Evolutionary conservation across 2,113 vertebrate species (phyloP).

Genomic region (Chaetorhynchus papuensis): DNA sequence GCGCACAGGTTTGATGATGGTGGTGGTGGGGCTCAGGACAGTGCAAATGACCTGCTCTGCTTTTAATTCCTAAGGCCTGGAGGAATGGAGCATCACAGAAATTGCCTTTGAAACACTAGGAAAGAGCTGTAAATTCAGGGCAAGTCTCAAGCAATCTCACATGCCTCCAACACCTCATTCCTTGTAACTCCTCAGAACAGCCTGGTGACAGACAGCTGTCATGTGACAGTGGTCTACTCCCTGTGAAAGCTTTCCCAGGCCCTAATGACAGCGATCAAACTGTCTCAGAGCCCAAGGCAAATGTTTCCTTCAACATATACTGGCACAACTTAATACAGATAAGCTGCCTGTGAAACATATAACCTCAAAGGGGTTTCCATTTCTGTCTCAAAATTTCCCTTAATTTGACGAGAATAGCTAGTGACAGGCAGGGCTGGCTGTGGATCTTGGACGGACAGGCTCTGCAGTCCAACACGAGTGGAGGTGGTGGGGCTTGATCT

Average conservation of each 20-base stretch:
- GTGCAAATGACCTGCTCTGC: background rate
- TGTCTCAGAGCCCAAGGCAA: background rate
- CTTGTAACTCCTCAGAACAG: background rate
- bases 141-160: background rate
- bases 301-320: background rate
- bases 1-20: background rate
- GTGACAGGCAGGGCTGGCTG: background rate
- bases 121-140: background rate
- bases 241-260: background rate
- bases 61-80: background rate
- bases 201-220: background rate
- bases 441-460: background rate
- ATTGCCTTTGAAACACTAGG: background rate
- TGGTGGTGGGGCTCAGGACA: background rate
- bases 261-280: background rate
- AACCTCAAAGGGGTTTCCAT: background rate
- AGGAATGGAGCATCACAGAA: background rate
- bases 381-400: background rate
- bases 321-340: background rate
- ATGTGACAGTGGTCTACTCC: background rate
- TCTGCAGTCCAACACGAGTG: rapidly evolving
- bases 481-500: background rate
- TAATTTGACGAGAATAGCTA: background rate
- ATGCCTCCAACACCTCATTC: background rate
- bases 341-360: background rate